Percentiles rank a stretch among this genome's conserved stretches.
phyloP scores from a whole-genome alignment of 2,888 invertebrate genomes.

The Dryococelus australis region DNA sequence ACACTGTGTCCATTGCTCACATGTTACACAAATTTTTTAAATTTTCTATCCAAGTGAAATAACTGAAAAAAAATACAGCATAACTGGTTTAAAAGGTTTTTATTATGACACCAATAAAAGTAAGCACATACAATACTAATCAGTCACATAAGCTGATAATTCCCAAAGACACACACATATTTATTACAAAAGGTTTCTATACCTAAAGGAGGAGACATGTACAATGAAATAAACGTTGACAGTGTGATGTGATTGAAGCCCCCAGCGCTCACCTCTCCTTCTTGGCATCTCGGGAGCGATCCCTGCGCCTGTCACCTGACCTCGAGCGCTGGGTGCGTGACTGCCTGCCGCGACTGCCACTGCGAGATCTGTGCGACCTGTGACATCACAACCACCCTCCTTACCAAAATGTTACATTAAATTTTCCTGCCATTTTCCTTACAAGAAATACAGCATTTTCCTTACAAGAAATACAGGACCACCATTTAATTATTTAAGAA shows the following conservation, averaged over 20 bases:
- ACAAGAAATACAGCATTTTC: no score
- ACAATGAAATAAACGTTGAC: not conserved
- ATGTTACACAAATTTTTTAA: no score
- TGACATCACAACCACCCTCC: constrained; percentile 26
- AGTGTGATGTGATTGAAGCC: not conserved
- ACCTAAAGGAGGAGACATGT: not conserved
- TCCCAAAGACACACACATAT: not conserved
- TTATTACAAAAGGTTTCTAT: not conserved
- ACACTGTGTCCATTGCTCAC: no score
- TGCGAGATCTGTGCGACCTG: constrained; percentile 51
- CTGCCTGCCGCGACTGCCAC: constrained; percentile 48
- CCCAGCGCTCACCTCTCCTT: constrained; percentile 39
- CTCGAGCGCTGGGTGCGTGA: constrained; percentile 51
- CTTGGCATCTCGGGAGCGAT: constrained; percentile 37
- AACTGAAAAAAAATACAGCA: no score
- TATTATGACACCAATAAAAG: not conserved
- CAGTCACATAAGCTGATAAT: not conserved
- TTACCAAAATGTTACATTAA: no score
- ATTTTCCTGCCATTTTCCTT: no score
- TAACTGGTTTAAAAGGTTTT: not conserved
- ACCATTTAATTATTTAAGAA: no score
- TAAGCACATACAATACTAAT: not conserved
- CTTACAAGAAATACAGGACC: no score
- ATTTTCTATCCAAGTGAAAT: constrained; percentile 42
- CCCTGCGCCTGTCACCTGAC: constrained; percentile 50